These are phyloP conservation scores for Diadema setosum DNA, from an alignment of 35 echinoderm and acorn worm genomes.

Conservation along the genomic window DNA sequence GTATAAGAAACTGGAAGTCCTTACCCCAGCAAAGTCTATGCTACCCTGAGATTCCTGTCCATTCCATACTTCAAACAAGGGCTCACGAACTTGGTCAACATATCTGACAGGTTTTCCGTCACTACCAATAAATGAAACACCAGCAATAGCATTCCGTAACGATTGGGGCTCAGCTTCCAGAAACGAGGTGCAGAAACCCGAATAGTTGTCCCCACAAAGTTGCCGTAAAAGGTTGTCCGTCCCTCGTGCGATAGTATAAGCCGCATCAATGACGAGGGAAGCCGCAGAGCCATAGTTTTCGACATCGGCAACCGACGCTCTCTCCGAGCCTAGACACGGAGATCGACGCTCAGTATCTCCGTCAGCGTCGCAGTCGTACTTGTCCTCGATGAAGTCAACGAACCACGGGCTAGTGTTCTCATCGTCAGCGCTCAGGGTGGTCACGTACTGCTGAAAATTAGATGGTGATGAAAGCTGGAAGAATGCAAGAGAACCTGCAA, in stretches of 20 bases:
- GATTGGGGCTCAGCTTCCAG: not conserved
- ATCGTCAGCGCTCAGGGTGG: not conserved
- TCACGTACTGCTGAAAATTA: slow-evolving; percentile 21
- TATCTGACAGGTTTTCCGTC: not conserved
- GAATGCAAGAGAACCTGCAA: not conserved
- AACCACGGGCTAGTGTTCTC: slow-evolving; percentile 37
- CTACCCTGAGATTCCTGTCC: too few relatives aligned
- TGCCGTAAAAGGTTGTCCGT: not conserved
- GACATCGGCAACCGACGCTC: not conserved
- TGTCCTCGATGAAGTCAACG: slow-evolving; percentile 15
- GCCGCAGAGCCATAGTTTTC: not conserved
- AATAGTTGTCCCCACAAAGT: not conserved
- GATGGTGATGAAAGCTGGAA: not conserved
- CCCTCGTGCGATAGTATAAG: slow-evolving; percentile 5
- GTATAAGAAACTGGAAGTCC: too few relatives aligned
- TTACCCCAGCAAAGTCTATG: too few relatives aligned
- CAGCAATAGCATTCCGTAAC: not conserved
- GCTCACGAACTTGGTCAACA: not conserved
- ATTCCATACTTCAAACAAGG: slow-evolving; percentile 35
- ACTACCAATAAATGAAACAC: not conserved
- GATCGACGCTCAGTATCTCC: not conserved
- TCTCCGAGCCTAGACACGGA: not conserved
- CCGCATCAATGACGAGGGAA: slow-evolving; percentile 22
- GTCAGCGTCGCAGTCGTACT: not conserved
- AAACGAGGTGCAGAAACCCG: slow-evolving; percentile 26